Evolutionary conservation across 2,888 invertebrate species (phyloP).

Genomic region (Copidosoma aretas): DNA sequence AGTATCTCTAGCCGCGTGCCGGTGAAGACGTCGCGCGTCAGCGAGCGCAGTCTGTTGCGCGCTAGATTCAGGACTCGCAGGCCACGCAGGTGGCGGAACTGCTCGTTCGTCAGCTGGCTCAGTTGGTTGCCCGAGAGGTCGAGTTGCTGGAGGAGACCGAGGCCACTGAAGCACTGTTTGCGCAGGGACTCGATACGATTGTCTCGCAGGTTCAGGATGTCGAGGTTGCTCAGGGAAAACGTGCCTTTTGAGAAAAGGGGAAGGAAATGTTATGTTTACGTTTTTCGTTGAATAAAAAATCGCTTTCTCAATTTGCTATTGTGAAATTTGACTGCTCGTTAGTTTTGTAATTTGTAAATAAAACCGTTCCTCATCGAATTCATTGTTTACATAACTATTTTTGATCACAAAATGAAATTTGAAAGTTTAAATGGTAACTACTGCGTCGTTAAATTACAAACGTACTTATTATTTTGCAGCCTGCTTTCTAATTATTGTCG

Average conservation of each 20-base stretch:
- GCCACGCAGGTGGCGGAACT: conserved; percentile 79
- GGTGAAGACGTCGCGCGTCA: conserved; percentile 80
- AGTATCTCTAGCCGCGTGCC: conserved; percentile 81
- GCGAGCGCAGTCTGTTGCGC: conserved; percentile 74
- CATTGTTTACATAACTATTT: no score
- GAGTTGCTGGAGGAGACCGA: conserved; percentile 77
- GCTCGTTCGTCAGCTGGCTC: conserved; percentile 78
- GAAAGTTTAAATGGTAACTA: no score
- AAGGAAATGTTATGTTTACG: no score
- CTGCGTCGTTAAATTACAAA: no score
- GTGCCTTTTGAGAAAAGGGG: conserved; percentile 65
- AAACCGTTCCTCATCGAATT: no score
- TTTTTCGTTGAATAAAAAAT: no score
- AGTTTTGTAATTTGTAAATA: no score
- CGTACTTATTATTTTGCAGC: no score
- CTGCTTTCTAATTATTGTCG: no score
- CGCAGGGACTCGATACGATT: conserved; percentile 77
- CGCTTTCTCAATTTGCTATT: no score
- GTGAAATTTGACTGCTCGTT: no score
- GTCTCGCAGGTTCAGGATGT: conserved; percentile 76
- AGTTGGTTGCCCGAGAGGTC: conserved; percentile 81
- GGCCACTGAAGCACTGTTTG: conserved; percentile 80
- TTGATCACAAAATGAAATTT: no score
- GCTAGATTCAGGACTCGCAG: conserved; percentile 77
- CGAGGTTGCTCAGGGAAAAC: conserved; percentile 70